Evolutionary conservation across 2,888 invertebrate species (phyloP), one percentile per base, ranked within the genome.

Genomic region (Perizoma flavofasciatum): DNA sequence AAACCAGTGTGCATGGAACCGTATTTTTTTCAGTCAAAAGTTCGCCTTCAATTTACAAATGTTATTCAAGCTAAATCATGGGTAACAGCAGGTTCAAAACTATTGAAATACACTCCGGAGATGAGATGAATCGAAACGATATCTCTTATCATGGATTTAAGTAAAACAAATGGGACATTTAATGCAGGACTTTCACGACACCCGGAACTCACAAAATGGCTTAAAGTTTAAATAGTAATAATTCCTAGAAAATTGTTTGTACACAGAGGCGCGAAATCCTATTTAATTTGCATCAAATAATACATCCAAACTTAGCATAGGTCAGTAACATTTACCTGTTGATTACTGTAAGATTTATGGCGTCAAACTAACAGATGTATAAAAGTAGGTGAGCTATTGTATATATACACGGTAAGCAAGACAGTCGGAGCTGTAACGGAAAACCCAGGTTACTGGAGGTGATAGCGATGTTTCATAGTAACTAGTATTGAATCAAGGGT

Each of bases 161-260:
- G 77, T 78, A 74, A 80, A 82, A 85, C 84, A 83, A 85, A 87
- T 85, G 79, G 79, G 80, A 77, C 78, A 79, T 75, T 82, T 79
- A 83, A 81, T 82, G 81, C 64, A 55, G 47, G 43, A 75, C 76
- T 73, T 77, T 77, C 71, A 77, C 75, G 55, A 64, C 68, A 78
- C 78, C 74, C 79, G 79, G 80, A 82, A 84, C 32, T 45, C 45
- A 37, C 4, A 45, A 45, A 11, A 45, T 11, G 45, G 22, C 11
- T 45, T 45, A 22, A 22, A 22, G 45, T 45, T 45, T 22, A 22
- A 45, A 4, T 45, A 5, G 7, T 37, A 6, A 37, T 7, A 1
- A 4, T 22, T 22, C 22, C 22, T 22, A 2, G 22, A 2, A 22
- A 22, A 22, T 22, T 22, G 22, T 22, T 22, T 22, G 22, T 22